Evolutionary conservation across 2,113 vertebrate species (phyloP), one percentile per base, ranked within the genome.

Genomic region (Stomatorhinus ivindoensis): DNA sequence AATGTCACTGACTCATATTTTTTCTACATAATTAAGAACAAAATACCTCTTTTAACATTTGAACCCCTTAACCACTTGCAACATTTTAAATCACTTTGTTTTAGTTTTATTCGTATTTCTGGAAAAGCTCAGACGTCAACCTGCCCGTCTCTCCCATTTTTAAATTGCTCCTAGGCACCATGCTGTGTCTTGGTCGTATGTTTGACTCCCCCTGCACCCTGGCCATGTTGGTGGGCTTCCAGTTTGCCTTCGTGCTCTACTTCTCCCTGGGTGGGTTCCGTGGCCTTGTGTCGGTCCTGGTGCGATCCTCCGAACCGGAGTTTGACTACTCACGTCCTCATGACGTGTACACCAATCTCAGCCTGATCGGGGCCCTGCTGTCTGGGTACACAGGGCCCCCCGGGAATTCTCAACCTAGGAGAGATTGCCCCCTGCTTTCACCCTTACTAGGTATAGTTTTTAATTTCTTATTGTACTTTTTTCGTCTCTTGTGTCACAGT

Each of bases 201-300:
- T 93, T 96, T 91, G 95, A 96, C 93, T 96, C 95, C 11, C 97
- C 97, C 0, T 98, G 98, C 92, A 98, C 97, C 0, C 92, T 99
- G 90, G 97, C 96, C 89, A 93, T 99, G 93, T 95, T 99, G 35
- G 95, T 98, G 86, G 97, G 97, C 88, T 98, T 98, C 95, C 98
- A 99, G 95, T 97, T 99, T 92, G 97, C 97, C 0, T 98, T 99
- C 93, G 98, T 99, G 92, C 97, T 98, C 13, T 99, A 99, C 86
- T 98, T 98, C 92, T 98, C 98, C 0, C 94, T 99, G 0, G 98
- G 98, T 0, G 98, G 98, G 7, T 98, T 99, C 93, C 96, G 95
- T 42, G 97, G 97, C 89, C 94, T 99, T 53, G 97, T 97, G 50
- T 96, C 97, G 1, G 96, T 98, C 0, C 95, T 99, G 90, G 96